phyloP scores from a whole-genome alignment of 2,113 vertebrate genomes.

The Columba livia region DNA sequence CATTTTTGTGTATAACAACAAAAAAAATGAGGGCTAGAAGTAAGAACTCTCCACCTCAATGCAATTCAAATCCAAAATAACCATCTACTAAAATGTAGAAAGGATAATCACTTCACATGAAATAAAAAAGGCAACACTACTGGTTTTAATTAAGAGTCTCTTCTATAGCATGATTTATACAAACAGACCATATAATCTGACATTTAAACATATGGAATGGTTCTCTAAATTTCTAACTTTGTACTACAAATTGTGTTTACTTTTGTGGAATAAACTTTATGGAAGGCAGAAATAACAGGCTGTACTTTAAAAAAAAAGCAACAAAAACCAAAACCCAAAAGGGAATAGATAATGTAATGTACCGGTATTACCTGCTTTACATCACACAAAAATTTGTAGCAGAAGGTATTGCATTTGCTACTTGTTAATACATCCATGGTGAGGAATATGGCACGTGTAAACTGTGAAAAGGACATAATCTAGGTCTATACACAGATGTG shows the following conservation, averaged over 20 bases:
- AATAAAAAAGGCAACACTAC: conserved; percentile 13
- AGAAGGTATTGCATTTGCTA: background rate
- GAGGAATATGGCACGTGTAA: background rate
- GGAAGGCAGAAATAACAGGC: background rate
- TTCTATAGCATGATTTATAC: background rate
- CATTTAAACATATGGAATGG: background rate
- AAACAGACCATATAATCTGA: background rate
- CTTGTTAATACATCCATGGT: background rate
- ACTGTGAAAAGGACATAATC: background rate
- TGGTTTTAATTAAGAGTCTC: conserved; percentile 13
- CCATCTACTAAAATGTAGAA: background rate
- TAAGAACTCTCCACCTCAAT: background rate
- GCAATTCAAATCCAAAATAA: background rate
- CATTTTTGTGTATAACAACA: conserved; percentile 39
- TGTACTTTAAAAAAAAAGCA: background rate
- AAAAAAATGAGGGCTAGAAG: background rate
- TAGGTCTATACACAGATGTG: background rate
- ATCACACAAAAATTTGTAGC: background rate
- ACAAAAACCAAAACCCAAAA: background rate
- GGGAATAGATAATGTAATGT: background rate
- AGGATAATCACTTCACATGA: background rate
- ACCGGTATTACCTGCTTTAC: background rate
- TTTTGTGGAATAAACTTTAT: background rate
- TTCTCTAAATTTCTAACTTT: background rate
- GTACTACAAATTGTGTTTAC: background rate